Evolutionary conservation across 2,113 vertebrate genomes (phyloP).

Genomic region (Pteruthius melanotis): DNA sequence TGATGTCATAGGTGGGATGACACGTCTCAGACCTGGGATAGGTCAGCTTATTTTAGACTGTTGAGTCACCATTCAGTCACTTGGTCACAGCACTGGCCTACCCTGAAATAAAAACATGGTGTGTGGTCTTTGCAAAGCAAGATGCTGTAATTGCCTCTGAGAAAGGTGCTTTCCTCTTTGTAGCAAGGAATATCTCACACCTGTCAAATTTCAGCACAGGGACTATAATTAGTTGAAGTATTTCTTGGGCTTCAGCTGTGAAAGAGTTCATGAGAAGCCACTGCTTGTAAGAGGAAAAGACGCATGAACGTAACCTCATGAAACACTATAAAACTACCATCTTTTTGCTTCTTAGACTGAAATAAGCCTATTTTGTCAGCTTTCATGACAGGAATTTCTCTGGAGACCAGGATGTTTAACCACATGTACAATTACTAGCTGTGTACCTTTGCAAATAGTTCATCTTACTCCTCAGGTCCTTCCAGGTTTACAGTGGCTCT

Average conservation of each 20-base stretch:
- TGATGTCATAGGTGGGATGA: not conserved
- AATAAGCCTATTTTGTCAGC: not conserved
- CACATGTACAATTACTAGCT: not conserved
- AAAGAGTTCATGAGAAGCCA: not conserved
- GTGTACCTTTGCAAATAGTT: not conserved
- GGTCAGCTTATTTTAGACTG: not conserved
- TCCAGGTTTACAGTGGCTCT: not conserved
- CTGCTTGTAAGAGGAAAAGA: not conserved
- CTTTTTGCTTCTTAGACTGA: not conserved
- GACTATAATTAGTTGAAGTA: not conserved
- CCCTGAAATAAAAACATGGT: not conserved
- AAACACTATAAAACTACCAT: not conserved
- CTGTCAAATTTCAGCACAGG: not conserved
- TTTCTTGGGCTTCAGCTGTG: not conserved
- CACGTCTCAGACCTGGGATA: not conserved
- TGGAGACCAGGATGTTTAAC: not conserved
- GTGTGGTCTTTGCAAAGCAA: not conserved
- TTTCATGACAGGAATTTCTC: not conserved
- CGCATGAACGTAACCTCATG: accelerated
- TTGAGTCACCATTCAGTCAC: not conserved
- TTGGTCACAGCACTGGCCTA: not conserved
- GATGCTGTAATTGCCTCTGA: not conserved
- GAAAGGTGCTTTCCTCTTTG: not conserved
- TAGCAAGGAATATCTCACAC: not conserved
- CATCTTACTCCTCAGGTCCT: not conserved